Base-by-base conservation (phyloP, 2,113 vertebrate species). In the Pygoscelis antarcticus region DNA sequence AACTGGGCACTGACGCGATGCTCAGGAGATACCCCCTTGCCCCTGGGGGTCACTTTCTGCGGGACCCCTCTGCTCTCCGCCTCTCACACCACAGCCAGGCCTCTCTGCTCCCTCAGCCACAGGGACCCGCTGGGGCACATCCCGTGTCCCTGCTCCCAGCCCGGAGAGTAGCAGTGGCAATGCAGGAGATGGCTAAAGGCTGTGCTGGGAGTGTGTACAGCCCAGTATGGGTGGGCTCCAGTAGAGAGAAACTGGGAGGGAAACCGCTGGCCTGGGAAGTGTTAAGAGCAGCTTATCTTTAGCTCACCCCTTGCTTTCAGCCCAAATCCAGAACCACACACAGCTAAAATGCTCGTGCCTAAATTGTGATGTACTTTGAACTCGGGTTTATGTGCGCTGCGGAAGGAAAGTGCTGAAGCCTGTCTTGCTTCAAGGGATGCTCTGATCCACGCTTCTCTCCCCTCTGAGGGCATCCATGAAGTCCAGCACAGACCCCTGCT, bases 71-170 rank as follows among this genome's bases (percentile, higher is more conserved):
- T 16, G 7, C 46, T 12, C 8, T 0, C 30, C 4, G 7, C 34
- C 16, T 70, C 46, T 82, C 5, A 1, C 55, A 20, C 25, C 19
- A 13, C 0, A 3, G 52, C 25, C 57, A 69, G 25, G 16, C 10
- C 9, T 10, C 42, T 90, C 74, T 58, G 69, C 49, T 92, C 51
- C 36, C 20, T 49, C 34, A 27, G 47, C 42, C 0, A 0, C 36
- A 40, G 36, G 23, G 13, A 69, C 30, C 29, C 8, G 1, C 47
- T 54, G 65, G 38, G 46, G 2, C 21, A 13, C 0, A 0, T 55
- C 62, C 58, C 4, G 0, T 34, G 52, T 54, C 74, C 20, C 61
- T 7, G 2, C 22, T 83, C 19, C 71, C 3, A 1, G 13, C 22
- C 13, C 4, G 6, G 34, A 78, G 34, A 36, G 16, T 15, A 34